Evolutionary conservation across 2,113 vertebrate species (phyloP).

Genomic region (Nettapus auritus): DNA sequence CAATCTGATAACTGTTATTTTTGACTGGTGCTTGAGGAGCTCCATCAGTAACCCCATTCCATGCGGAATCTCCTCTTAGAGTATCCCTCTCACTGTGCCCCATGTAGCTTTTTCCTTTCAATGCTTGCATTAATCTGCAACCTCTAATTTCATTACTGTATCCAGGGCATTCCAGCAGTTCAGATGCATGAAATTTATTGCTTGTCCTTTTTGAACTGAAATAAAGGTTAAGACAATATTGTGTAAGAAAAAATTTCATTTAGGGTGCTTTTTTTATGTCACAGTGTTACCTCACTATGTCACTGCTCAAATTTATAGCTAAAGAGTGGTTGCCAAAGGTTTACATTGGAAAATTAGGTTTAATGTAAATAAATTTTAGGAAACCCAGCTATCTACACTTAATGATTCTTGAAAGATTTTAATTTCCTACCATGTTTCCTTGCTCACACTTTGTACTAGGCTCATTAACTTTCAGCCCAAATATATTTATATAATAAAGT

Average conservation of each 20-base stretch:
- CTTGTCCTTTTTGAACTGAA: not conserved
- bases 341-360: not conserved
- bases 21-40: not conserved
- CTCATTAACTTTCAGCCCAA: not conserved
- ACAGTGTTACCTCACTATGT: not conserved
- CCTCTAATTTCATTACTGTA: not conserved
- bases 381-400: not conserved
- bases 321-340: not conserved
- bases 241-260: not conserved
- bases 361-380: constrained; percentile 24
- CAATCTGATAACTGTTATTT: not conserved
- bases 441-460: not conserved
- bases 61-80: not conserved
- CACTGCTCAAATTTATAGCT: not conserved
- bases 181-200: not conserved
- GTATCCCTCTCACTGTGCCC: not conserved
- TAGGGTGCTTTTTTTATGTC: not conserved
- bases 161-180: not conserved
- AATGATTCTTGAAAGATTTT: constrained; percentile 31
- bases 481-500: no score
- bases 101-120: not conserved
- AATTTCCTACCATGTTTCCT: constrained; percentile 16
- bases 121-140: not conserved
- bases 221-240: not conserved
- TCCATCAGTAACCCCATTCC: not conserved